Conservation (phyloP, 2,888 invertebrate genomes). For the Mesochorus sp. region DNA sequence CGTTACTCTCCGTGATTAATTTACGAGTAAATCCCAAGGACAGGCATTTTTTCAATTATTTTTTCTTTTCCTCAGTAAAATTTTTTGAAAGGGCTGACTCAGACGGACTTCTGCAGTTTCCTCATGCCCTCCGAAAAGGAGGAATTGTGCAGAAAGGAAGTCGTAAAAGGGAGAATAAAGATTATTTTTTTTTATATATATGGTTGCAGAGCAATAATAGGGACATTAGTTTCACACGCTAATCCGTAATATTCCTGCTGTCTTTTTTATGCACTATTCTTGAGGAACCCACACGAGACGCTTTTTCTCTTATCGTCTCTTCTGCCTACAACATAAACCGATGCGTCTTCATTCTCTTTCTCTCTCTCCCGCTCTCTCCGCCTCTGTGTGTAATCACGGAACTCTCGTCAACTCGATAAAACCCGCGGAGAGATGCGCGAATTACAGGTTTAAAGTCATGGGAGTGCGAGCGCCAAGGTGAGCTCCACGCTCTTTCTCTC, state of each 20-base stretch:
- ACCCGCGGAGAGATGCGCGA: slow-evolving; percentile 59
- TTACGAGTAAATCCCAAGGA: too few species aligned
- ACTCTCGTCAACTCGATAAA: slow-evolving; percentile 59
- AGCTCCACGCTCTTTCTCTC: slow-evolving; percentile 67
- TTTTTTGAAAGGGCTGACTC: too few species aligned
- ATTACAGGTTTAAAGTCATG: slow-evolving; percentile 56
- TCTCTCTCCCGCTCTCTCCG: slow-evolving; percentile 14
- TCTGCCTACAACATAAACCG: background rate
- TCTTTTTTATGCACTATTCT: slow-evolving; percentile 23
- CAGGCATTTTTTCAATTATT: too few species aligned
- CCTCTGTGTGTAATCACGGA: slow-evolving; percentile 52
- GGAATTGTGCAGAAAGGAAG: too few species aligned
- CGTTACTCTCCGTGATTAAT: slow-evolving; percentile 19
- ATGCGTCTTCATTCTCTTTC: background rate
- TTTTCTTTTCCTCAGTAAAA: too few species aligned
- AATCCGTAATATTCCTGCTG: slow-evolving; percentile 25
- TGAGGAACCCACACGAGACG: slow-evolving; percentile 14
- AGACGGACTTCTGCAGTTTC: too few species aligned
- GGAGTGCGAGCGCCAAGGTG: slow-evolving; percentile 53
- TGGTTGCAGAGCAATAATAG: background rate
- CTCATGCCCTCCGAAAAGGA: too few species aligned
- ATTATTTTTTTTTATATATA: slow-evolving; percentile 1
- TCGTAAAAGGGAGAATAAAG: too few species aligned
- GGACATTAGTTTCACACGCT: slow-evolving; percentile 1
- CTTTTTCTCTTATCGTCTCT: slow-evolving; percentile 15